These are phyloP conservation scores for Threskiornis aethiopicus DNA, from an alignment of 2,797 vertebrate species.

Conservation along the genomic window DNA sequence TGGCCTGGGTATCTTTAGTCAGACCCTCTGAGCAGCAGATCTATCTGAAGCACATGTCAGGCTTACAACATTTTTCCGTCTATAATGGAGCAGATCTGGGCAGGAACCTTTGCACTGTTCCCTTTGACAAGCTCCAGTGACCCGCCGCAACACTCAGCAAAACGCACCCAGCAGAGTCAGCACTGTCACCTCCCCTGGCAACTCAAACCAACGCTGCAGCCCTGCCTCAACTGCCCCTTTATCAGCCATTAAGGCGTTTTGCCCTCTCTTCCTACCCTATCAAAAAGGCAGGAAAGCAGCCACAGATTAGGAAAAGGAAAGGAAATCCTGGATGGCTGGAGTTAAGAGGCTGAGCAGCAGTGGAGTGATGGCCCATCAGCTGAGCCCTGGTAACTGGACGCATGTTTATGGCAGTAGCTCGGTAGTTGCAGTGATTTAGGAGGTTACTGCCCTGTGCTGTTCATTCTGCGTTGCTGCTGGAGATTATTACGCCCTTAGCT, in stretches of 20 bases:
- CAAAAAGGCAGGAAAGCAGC: neutral
- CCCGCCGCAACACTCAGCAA: neutral
- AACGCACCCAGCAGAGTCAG: neutral
- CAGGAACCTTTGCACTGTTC: constrained; percentile 18
- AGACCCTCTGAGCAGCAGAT: neutral
- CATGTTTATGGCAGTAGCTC: neutral
- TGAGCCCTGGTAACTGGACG: neutral
- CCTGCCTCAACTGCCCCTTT: neutral
- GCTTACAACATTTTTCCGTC: neutral
- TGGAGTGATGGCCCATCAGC: neutral
- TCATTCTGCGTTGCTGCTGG: neutral
- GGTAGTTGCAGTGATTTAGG: neutral
- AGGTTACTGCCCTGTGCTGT: neutral
- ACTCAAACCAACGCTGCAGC: neutral
- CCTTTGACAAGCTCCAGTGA: constrained; percentile 9
- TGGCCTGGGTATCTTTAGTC: neutral
- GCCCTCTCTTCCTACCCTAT: neutral
- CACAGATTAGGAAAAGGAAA: neutral
- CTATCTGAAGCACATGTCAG: neutral
- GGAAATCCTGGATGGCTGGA: neutral
- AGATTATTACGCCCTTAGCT: neutral
- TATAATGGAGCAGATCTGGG: neutral
- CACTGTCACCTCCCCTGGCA: neutral
- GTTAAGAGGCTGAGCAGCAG: neutral
- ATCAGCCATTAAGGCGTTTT: neutral